A percentile compares a stretch with the other conserved stretches of the same genome.
Conservation (phyloP, 2,888 invertebrate species). For the Stomorhina lunata region DNA sequence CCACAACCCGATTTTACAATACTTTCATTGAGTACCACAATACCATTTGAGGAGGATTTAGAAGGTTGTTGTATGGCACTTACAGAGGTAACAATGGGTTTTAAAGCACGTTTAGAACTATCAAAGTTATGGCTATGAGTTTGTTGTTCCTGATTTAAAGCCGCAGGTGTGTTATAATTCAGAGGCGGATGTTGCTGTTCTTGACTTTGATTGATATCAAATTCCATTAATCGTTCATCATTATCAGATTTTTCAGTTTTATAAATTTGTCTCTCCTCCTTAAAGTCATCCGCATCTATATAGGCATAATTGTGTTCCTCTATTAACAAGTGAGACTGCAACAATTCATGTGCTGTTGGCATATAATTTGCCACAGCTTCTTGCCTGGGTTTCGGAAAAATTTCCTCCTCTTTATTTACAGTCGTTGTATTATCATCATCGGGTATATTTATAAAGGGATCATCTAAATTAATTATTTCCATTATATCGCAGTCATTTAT, state of each 20-base stretch:
- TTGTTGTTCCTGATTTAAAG: not conserved
- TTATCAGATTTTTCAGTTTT: slow-evolving; percentile 76
- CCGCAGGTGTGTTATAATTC: not conserved
- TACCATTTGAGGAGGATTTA: slow-evolving; percentile 73
- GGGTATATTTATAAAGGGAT: slow-evolving; percentile 78
- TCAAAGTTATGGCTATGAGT: not conserved
- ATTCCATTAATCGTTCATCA: slow-evolving; percentile 59
- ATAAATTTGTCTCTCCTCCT: slow-evolving; percentile 76
- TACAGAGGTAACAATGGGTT: slow-evolving; percentile 76
- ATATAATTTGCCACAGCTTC: slow-evolving; percentile 24
- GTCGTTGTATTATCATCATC: slow-evolving; percentile 74
- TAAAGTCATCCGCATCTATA: slow-evolving; percentile 69
- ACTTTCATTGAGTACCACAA: slow-evolving; percentile 79
- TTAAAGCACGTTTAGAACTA: slow-evolving; percentile 70
- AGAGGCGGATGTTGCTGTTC: not conserved
- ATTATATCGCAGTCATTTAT: slow-evolving; percentile 80
- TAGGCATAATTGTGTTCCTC: slow-evolving; percentile 78
- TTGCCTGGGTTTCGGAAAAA: slow-evolving; percentile 22
- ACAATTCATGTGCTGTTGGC: slow-evolving; percentile 70
- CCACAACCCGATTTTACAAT: slow-evolving; percentile 77
- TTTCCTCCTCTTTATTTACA: slow-evolving; percentile 52
- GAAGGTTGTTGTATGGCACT: slow-evolving; percentile 70
- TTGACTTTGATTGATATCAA: slow-evolving; percentile 17
- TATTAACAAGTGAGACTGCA: slow-evolving; percentile 73
- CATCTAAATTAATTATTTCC: slow-evolving; percentile 79